Evolutionary conservation across 2,797 vertebrate species (phyloP).

Genomic region (Acipenser ruthenus): DNA sequence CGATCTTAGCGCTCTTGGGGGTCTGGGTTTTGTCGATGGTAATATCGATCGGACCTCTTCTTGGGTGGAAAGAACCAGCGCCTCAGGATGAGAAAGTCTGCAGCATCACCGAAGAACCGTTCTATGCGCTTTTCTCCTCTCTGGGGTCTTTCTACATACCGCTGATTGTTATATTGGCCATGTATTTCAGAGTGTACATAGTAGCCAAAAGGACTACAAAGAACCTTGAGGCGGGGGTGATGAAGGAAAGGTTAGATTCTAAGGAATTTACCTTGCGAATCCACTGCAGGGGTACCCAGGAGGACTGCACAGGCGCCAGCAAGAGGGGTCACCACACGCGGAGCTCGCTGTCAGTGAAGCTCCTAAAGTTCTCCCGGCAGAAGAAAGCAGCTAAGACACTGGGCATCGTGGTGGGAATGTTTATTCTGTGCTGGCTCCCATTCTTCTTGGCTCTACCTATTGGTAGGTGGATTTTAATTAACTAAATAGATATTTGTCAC

Average conservation of each 20-base stretch:
- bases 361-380: constrained; percentile 88
- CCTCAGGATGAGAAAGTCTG: constrained; percentile 83
- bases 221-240: constrained; percentile 90
- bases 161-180: constrained; percentile 81
- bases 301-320: constrained; percentile 58
- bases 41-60: constrained; percentile 89
- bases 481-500: no score
- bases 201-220: constrained; percentile 93
- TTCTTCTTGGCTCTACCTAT: constrained; percentile 88
- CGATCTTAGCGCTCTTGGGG: constrained; percentile 63
- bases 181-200: constrained; percentile 92
- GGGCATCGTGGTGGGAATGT: constrained; percentile 91
- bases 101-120: constrained; percentile 88
- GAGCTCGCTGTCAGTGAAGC: constrained; percentile 83
- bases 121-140: constrained; percentile 94
- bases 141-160: constrained; percentile 95
- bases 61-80: constrained; percentile 92
- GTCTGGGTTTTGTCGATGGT: constrained; percentile 87
- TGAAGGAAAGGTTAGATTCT: constrained; percentile 88
- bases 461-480: constrained; percentile 57
- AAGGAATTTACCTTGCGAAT: constrained; percentile 88
- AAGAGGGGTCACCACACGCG: constrained; percentile 72
- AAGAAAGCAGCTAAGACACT: constrained; percentile 92
- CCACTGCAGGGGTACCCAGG: constrained; percentile 77
- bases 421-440: constrained; percentile 86